A percentile compares a stretch with the other conserved stretches of the same genome.
phyloP scores from a whole-genome alignment of 1,140 invertebrate genomes.

The Chlorops oryzae region DNA sequence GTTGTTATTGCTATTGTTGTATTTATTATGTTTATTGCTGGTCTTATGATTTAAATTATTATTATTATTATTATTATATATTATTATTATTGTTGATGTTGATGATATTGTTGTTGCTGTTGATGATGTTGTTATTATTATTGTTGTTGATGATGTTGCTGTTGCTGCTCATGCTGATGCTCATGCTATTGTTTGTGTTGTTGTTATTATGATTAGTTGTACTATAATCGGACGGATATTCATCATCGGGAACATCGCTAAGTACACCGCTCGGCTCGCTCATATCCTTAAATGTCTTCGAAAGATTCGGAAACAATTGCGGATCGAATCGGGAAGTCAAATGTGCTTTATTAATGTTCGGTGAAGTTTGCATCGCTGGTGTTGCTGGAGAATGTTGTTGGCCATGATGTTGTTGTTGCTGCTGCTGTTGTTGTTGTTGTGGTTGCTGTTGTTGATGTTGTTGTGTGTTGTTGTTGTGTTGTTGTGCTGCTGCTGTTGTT shows the following conservation, averaged over 20 bases:
- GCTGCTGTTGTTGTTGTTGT: background rate
- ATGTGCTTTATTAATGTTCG: constrained; percentile 17
- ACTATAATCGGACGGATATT: constrained; percentile 28
- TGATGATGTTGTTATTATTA: constrained; percentile 6
- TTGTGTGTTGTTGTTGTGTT: too few relatives aligned
- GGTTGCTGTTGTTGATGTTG: too few relatives aligned
- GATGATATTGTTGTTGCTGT: constrained; percentile 6
- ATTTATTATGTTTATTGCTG: background rate
- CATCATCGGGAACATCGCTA: constrained; percentile 26
- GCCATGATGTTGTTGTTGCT: background rate
- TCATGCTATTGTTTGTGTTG: too few relatives aligned
- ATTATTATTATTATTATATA: constrained; percentile 24
- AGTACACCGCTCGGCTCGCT: constrained; percentile 18
- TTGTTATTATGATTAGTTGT: constrained; percentile 22
- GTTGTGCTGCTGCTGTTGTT: too few relatives aligned
- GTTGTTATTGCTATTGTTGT: background rate
- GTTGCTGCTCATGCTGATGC: too few relatives aligned
- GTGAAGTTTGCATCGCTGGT: constrained; percentile 14
- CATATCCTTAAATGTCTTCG: constrained; percentile 36
- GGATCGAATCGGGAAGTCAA: constrained; percentile 40
- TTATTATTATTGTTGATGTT: constrained; percentile 19
- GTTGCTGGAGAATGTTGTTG: background rate
- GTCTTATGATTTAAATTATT: constrained; percentile 14
- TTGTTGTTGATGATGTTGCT: constrained; percentile 13
- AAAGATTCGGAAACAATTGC: constrained; percentile 39